A percentile compares a stretch with the other conserved stretches of the same genome.
Evolutionary conservation across 2,113 vertebrate genomes (phyloP).

Genomic region (Xiphorhynchus elegans): DNA sequence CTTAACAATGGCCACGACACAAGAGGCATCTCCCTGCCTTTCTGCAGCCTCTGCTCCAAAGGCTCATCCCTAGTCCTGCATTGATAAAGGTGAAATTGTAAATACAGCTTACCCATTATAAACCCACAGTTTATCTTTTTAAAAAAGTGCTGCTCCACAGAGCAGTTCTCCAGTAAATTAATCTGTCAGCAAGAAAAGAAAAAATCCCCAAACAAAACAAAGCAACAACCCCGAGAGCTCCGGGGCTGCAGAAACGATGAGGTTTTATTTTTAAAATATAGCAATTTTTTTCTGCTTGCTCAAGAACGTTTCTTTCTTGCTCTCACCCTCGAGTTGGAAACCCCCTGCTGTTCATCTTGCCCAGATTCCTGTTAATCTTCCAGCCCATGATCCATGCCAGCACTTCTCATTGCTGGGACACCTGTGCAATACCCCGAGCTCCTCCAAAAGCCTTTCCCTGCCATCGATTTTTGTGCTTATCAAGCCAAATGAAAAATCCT

Average conservation of each 20-base stretch:
- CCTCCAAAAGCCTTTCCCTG: background rate
- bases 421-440: background rate
- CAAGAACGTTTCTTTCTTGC: background rate
- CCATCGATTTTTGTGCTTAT: background rate
- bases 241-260: background rate
- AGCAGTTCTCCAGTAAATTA: background rate
- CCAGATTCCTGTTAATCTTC: background rate
- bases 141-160: background rate
- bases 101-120: background rate
- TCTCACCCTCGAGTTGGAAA: background rate
- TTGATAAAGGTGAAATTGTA: background rate
- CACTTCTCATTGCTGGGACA: background rate
- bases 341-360: background rate
- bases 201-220: background rate
- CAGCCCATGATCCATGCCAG: background rate
- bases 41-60: background rate
- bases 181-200: background rate
- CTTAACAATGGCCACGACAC: background rate
- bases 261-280: background rate
- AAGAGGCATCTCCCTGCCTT: background rate
- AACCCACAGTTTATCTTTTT: background rate
- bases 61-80: background rate
- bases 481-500: background rate
- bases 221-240: background rate
- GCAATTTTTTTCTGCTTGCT: background rate